These are phyloP conservation scores for Drosophila ezoana DNA, from an alignment of 2,888 invertebrate species.

Conservation along the genomic window DNA sequence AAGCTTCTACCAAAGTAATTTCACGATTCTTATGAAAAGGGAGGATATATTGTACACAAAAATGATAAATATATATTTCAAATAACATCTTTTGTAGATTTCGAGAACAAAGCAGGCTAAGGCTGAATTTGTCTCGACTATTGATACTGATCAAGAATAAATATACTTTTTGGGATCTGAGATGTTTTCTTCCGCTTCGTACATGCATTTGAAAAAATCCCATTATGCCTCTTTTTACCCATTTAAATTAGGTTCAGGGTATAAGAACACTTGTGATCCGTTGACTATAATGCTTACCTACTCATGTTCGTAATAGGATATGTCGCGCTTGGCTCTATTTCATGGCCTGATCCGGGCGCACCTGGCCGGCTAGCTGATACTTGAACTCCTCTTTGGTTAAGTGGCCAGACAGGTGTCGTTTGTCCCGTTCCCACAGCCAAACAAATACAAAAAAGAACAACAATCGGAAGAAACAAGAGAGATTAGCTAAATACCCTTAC, in stretches of 20 bases:
- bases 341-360: conserved; percentile 2
- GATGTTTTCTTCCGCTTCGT: too few species aligned
- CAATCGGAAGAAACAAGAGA: not conserved
- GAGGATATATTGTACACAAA: too few species aligned
- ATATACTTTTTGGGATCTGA: too few species aligned
- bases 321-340: conserved; percentile 14
- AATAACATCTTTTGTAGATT: too few species aligned
- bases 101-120: too few species aligned
- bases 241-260: not conserved
- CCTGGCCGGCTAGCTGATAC: conserved; percentile 9
- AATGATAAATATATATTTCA: too few species aligned
- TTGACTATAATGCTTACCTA: conserved; percentile 10
- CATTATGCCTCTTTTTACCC: too few species aligned
- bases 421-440: conserved; percentile 24
- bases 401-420: conserved; percentile 29
- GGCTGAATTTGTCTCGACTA: not conserved
- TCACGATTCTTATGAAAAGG: too few species aligned
- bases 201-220: too few species aligned
- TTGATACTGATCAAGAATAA: too few species aligned
- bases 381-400: not conserved
- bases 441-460: not conserved
- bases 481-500: not conserved
- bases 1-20: too few species aligned
- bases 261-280: conserved; percentile 31
- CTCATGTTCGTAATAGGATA: conserved; percentile 49